phyloP scores from a whole-genome alignment of 2,888 invertebrate species.

The Drosophila niveifrons region DNA sequence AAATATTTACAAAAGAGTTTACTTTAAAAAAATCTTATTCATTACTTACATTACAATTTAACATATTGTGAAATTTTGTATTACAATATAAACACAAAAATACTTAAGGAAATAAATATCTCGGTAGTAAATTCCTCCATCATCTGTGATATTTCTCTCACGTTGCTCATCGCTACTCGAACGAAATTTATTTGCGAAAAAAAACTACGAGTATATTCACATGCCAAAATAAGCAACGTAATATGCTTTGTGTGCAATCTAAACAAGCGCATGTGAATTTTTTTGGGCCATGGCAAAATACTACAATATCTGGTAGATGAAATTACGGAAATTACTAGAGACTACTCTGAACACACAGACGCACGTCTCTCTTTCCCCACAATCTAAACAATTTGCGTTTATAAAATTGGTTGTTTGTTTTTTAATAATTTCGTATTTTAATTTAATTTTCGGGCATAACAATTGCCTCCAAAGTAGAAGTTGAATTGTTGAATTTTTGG shows the following conservation, averaged over 20 bases:
- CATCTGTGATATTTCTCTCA: background rate
- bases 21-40: too few species aligned
- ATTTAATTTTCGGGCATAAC: slow-evolving; percentile 21
- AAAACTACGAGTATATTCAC: slow-evolving; percentile 13
- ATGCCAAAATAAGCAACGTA: slow-evolving; percentile 29
- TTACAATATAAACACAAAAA: background rate
- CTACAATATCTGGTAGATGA: slow-evolving; percentile 26
- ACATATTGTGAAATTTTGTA: background rate
- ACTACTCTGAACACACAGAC: slow-evolving; percentile 31
- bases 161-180: slow-evolving; percentile 6
- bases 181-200: slow-evolving; percentile 8
- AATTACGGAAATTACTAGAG: slow-evolving; percentile 64
- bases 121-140: background rate
- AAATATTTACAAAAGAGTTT: too few species aligned
- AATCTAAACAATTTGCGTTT: slow-evolving; percentile 31
- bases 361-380: slow-evolving; percentile 51
- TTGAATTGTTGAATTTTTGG: background rate
- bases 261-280: slow-evolving; percentile 63
- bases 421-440: background rate
- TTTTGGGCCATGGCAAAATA: slow-evolving; percentile 69
- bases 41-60: background rate
- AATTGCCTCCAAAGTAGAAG: slow-evolving; percentile 30
- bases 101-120: background rate
- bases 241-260: slow-evolving; percentile 36
- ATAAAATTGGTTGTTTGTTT: slow-evolving; percentile 24